Evolutionary conservation across 2,888 invertebrate species (phyloP), one percentile per base, ranked within the genome.

Genomic region (Drosophila macrospina): DNA sequence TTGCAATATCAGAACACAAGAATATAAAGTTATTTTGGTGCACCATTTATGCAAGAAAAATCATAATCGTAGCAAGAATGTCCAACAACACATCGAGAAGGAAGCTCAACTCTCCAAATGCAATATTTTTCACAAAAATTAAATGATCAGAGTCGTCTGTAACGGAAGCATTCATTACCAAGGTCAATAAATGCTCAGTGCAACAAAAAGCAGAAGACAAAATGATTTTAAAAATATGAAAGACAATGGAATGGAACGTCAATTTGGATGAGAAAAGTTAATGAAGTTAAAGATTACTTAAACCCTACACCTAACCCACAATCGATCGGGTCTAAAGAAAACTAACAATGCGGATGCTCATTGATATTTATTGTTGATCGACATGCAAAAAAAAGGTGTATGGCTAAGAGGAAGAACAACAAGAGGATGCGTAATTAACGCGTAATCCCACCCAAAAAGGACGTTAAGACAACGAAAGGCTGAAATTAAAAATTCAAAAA

Each of bases 161-260:
- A 78, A 54, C 11, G 20, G 56, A 50, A 69, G 26, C 20, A 52
- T 20, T n/a, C n/a, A n/a, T n/a, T n/a, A 66, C 77, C 63, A 74
- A 59, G 67, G 74, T 64, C 71, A 75, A 68, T 62, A 74, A 64
- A 67, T 44, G 65, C 51, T 34, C 41, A 47, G 57, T 50, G 47
- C 50, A 63, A 68, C 56, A 65, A 54, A 61, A 69, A 45, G 54
- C 54, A 56, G 47, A 60, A 54, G 57, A 45, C 45, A 61, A 60
- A 51, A 39, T 60, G 50, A 72, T 60, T 56, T 55, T 55, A 55
- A 4, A 16, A n/a, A 45, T 16, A 24, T 48, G 59, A 48, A 47
- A 41, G 51, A 66, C 63, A 62, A 76, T 85, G 78, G 69, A 57
- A 86, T 80, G 81, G 81, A 80, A 67, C 62, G 64, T 71, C 78